Percentiles rank a stretch among this genome's conserved stretches.
These are phyloP conservation scores for Drosophila novamexicana DNA, from an alignment of 1,140 invertebrate genomes.

Conservation along the genomic window DNA sequence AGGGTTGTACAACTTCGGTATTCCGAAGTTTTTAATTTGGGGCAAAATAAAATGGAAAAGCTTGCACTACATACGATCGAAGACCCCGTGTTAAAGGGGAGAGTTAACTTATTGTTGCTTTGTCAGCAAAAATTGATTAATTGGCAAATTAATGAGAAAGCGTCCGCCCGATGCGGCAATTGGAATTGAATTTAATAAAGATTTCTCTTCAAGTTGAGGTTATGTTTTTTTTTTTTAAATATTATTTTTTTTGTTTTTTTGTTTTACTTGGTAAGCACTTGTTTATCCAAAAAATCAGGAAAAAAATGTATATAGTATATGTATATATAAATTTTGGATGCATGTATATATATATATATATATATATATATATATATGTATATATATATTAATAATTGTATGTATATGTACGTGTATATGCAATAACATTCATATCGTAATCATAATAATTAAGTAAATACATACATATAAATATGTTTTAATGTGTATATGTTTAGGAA, in stretches of 20 bases:
- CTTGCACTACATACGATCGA: background rate
- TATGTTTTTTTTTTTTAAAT: background rate
- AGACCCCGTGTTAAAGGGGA: background rate
- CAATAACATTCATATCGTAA: constrained; percentile 79
- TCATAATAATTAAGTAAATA: constrained; percentile 80
- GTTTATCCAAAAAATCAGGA: constrained; percentile 37
- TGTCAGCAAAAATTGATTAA: background rate
- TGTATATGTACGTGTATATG: constrained; percentile 72
- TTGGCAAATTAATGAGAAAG: background rate
- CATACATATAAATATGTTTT: constrained; percentile 78
- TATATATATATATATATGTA: constrained; percentile 43
- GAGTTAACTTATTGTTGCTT: background rate
- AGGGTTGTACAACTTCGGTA: no score
- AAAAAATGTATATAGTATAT: constrained; percentile 33
- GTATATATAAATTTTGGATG: constrained; percentile 25
- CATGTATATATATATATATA: constrained; percentile 24
- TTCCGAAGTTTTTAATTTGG: no score
- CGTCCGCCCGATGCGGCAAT: no score
- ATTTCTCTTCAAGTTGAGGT: background rate
- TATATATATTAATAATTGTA: constrained; percentile 58
- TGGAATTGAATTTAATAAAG: background rate
- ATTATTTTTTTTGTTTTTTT: constrained; percentile 5
- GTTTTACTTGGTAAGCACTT: constrained; percentile 21
- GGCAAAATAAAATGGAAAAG: background rate
- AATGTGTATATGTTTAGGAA: constrained; percentile 64